phyloP scores from a whole-genome alignment of 2,888 invertebrate species.

The Cheilosia variabilis region DNA sequence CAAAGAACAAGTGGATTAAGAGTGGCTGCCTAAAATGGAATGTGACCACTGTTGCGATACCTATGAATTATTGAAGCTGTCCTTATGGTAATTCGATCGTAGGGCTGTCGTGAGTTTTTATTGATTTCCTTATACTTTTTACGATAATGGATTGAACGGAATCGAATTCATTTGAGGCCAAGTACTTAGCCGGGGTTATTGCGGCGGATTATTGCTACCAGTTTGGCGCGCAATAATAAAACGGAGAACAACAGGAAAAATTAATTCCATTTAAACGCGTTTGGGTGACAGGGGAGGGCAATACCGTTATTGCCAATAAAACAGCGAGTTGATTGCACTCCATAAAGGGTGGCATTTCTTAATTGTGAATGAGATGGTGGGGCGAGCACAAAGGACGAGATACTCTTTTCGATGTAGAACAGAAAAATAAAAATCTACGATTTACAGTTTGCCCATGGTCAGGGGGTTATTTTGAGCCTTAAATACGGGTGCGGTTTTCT shows the following conservation, averaged over 20 bases:
- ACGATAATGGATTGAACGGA: conserved; percentile 22
- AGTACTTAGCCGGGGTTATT: neutral
- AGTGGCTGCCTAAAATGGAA: neutral
- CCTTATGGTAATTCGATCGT: conserved; percentile 9
- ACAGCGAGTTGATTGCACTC: no score
- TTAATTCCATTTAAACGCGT: neutral
- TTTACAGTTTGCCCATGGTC: no score
- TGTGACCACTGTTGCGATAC: neutral
- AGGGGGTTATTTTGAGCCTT: no score
- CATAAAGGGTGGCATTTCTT: no score
- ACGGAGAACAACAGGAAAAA: neutral
- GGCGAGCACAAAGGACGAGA: no score
- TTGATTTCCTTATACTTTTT: conserved; percentile 5
- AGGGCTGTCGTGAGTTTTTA: neutral
- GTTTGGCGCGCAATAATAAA: neutral
- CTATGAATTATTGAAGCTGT: neutral
- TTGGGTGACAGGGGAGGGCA: neutral
- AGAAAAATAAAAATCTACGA: no score
- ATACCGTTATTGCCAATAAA: neutral
- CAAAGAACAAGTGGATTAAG: conserved; percentile 10
- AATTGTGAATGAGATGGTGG: no score
- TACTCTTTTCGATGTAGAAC: no score
- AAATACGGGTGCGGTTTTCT: no score
- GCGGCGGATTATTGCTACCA: neutral
- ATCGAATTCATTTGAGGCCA: conserved; percentile 5